These are phyloP conservation scores for Cryptomyrus ogoouensis DNA, from an alignment of 2,113 vertebrate species.

Conservation along the genomic window DNA sequence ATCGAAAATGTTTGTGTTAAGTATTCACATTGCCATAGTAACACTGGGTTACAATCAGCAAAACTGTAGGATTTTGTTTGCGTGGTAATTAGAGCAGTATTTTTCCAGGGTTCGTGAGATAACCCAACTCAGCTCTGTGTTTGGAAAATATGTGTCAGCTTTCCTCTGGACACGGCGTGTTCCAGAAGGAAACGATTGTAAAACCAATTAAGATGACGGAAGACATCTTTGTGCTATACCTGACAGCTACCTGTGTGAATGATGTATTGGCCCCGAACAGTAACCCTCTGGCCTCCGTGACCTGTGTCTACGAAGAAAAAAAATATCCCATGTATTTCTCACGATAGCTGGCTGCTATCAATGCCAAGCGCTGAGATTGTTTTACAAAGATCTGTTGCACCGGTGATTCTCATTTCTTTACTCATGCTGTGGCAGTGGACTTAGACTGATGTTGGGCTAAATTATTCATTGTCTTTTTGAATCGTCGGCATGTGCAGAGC, in stretches of 20 bases:
- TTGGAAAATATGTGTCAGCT: constrained; percentile 49
- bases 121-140: constrained; percentile 34
- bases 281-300: not conserved
- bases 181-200: constrained; percentile 40
- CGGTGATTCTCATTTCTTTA: constrained; percentile 29
- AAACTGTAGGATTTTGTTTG: constrained; percentile 32
- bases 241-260: not conserved
- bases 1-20: constrained; percentile 51
- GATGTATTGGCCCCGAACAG: not conserved
- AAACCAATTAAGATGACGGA: constrained; percentile 29
- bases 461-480: constrained; percentile 50
- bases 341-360: constrained; percentile 27
- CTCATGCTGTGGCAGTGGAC: constrained; percentile 44
- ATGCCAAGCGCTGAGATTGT: constrained; percentile 33
- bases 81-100: constrained; percentile 32
- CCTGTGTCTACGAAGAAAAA: not conserved
- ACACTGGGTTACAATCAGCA: constrained; percentile 53
- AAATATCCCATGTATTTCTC: not conserved
- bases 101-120: constrained; percentile 27
- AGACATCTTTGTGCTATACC: constrained; percentile 7
- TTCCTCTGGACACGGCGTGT: constrained; percentile 27
- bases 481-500: constrained; percentile 33
- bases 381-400: constrained; percentile 40
- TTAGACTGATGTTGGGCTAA: constrained; percentile 42
- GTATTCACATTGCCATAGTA: constrained; percentile 56